phyloP scores from a whole-genome alignment of 2,113 vertebrate genomes.

The Zosterops japonicus region DNA sequence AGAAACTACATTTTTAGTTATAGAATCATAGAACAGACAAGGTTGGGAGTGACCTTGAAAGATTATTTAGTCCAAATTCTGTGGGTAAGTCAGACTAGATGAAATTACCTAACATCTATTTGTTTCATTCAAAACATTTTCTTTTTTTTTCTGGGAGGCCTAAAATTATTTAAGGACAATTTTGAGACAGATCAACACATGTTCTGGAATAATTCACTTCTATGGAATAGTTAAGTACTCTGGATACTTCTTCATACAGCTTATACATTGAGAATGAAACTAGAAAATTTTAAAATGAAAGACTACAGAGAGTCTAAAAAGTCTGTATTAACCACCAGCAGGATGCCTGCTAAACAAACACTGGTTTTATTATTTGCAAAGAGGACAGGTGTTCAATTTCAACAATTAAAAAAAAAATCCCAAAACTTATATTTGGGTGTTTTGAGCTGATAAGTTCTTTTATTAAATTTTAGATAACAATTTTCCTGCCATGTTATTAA shows the following conservation, averaged over 20 bases:
- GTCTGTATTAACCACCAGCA: neutral
- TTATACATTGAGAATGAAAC: neutral
- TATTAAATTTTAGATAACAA: constrained; percentile 48
- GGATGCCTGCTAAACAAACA: neutral
- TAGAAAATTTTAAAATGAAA: neutral
- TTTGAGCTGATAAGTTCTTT: neutral
- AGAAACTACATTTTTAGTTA: neutral
- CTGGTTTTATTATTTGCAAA: neutral
- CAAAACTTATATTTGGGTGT: neutral
- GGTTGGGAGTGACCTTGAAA: accelerated
- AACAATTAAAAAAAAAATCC: neutral
- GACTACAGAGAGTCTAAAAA: neutral
- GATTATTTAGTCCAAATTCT: neutral
- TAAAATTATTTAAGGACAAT: neutral
- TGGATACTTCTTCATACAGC: neutral
- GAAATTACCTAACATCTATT: no score
- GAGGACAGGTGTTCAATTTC: neutral
- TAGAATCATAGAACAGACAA: neutral
- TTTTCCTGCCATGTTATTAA: neutral
- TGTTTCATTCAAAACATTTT: no score
- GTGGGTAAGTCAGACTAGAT: no score
- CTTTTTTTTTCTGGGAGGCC: neutral
- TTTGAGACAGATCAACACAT: neutral
- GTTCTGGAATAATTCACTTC: neutral
- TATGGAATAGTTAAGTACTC: neutral